Evolutionary conservation across 2,113 vertebrate genomes (phyloP).

Genomic region (Coregonus clupeaformis): DNA sequence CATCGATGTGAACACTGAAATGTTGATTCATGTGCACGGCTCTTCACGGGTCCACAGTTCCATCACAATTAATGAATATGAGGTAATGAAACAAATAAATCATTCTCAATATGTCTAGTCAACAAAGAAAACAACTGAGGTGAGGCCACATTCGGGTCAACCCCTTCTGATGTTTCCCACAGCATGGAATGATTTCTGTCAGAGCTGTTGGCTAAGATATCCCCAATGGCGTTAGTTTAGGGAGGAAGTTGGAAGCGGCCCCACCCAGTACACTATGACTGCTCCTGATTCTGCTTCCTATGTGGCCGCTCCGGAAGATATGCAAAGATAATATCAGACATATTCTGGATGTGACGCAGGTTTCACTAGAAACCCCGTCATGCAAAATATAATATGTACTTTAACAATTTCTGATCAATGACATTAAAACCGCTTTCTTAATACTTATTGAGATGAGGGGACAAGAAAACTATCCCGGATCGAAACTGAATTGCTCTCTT

Average conservation of each 20-base stretch:
- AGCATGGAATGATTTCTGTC: constrained; percentile 32
- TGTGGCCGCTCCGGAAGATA: constrained; percentile 43
- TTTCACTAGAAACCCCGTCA: neutral
- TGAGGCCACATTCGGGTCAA: neutral
- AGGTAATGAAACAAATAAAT: too few species aligned
- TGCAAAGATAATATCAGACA: constrained; percentile 18
- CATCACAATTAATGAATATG: neutral
- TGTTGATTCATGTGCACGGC: too few species aligned
- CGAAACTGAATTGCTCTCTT: neutral
- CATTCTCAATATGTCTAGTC: too few species aligned
- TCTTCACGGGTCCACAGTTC: too few species aligned
- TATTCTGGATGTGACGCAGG: constrained; percentile 32
- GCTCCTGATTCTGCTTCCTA: constrained; percentile 68
- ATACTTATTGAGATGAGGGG: neutral
- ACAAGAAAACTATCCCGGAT: neutral
- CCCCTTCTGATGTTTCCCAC: neutral
- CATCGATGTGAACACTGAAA: too few species aligned
- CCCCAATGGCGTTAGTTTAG: constrained; percentile 42
- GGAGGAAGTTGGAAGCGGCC: constrained; percentile 66
- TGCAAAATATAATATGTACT: neutral
- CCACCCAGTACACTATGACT: constrained; percentile 57
- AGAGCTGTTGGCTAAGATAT: constrained; percentile 54
- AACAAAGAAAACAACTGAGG: too few species aligned
- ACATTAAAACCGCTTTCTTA: neutral
- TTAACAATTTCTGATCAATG: neutral